Evolutionary conservation across 2,797 vertebrate genomes (phyloP), one percentile per base, ranked within the genome.

Genomic region (Eutrigla gurnardus): DNA sequence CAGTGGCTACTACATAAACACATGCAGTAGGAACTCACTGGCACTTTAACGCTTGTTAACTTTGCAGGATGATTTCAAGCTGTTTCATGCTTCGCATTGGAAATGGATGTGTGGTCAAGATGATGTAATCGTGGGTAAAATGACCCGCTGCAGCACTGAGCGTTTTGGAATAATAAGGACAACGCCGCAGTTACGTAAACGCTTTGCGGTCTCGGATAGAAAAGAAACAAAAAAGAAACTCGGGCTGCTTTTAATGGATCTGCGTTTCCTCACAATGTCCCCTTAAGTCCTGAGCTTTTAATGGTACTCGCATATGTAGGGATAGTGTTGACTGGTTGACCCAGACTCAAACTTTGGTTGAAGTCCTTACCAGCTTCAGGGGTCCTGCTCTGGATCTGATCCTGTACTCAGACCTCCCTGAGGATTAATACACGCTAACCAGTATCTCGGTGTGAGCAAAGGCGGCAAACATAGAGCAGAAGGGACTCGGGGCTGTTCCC

Each of bases 91-190:
- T 82, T 73, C 36, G 71, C 63, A 39, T 25, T 69, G 64, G 69
- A 78, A 78, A 68, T 68, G 39, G 57, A 67, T 39, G 54, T 85
- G 80, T 66, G 82, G 77, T 86, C 67, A 65, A 43, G 68, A 33
- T 85, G 80, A 86, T 83, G 79, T 85, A 54, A 88, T 77, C 4
- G 17, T 47, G 73, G 84, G 60, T 77, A 77, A 86, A 81, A 63
- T 60, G 76, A 81, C 65, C 76, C 54, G 65, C 43, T 57, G 52
- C 73, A 74, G 62, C 73, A 17, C 75, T 36, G 13, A 83, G 61
- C 69, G 60, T 57, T 25, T 66, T 73, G 54, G 73, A 79, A 84
- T 77, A 82, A 83, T 73, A 67, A 79, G 53, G 36, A 53, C 40
- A 71, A 50, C 6, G 57, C 83, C 73, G 7, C 68, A 70, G 70